Percentiles rank a stretch among this genome's conserved stretches.
Evolutionary conservation across 2,888 invertebrate genomes (phyloP).

Genomic region (Luffia ferchaultella): DNA sequence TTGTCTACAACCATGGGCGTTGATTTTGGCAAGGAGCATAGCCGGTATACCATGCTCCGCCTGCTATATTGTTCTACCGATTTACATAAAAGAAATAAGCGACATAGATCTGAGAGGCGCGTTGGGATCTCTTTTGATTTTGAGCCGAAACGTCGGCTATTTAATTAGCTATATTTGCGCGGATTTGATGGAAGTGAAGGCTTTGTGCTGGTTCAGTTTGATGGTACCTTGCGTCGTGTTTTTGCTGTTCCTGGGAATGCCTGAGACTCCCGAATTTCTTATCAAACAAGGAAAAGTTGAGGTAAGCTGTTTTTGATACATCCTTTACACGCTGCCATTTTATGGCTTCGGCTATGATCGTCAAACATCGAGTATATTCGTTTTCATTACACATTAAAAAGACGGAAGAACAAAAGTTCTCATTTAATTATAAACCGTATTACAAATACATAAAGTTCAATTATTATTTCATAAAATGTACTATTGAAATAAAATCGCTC

Average conservation of each 20-base stretch:
- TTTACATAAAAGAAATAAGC: constrained; percentile 55
- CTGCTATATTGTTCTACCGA: constrained; percentile 55
- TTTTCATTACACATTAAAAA: neutral
- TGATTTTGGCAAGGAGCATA: constrained; percentile 47
- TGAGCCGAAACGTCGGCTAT: constrained; percentile 55
- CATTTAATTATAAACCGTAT: no score
- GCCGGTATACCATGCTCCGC: constrained; percentile 56
- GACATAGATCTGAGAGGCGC: constrained; percentile 52
- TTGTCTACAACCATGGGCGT: constrained; percentile 45
- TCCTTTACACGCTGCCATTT: neutral
- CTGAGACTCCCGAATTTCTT: constrained; percentile 54
- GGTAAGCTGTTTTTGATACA: constrained; percentile 25
- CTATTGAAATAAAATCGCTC: neutral
- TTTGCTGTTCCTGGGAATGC: constrained; percentile 49
- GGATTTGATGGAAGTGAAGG: constrained; percentile 33
- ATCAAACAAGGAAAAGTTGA: constrained; percentile 54
- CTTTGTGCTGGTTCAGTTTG: constrained; percentile 47
- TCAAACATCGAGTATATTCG: no score
- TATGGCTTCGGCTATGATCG: neutral
- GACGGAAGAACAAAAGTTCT: neutral
- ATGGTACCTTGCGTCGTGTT: constrained; percentile 39
- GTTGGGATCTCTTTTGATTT: constrained; percentile 46
- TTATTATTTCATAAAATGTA: neutral
- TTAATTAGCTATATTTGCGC: constrained; percentile 44
- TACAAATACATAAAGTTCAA: neutral